phyloP scores from a whole-genome alignment of 2,797 vertebrate species.

The Mus caroli region DNA sequence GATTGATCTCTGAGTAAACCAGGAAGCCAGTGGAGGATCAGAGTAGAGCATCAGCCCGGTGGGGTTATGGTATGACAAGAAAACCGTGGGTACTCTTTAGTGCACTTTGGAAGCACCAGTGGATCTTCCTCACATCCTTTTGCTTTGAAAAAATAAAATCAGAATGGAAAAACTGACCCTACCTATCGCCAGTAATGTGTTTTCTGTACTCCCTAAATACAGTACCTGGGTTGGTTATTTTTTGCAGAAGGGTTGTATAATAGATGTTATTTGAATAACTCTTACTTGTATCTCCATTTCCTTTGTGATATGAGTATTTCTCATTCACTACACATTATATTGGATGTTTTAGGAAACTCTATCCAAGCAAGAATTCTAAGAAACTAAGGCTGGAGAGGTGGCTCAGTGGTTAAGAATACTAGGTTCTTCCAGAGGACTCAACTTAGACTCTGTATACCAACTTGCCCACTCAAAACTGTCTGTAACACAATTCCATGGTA shows the following conservation, averaged over 20 bases:
- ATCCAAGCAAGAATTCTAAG: neutral
- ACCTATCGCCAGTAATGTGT: neutral
- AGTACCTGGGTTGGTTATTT: neutral
- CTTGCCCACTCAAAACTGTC: neutral
- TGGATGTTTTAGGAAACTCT: neutral
- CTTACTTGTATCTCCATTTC: neutral
- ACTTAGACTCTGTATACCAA: neutral
- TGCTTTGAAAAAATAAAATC: neutral
- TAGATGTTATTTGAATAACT: neutral
- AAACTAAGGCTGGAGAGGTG: neutral
- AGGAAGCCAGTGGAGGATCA: neutral
- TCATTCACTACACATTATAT: neutral
- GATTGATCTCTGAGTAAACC: neutral
- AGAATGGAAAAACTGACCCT: neutral
- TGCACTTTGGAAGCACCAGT: neutral
- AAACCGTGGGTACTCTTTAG: neutral
- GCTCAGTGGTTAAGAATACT: neutral
- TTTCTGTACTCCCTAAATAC: neutral
- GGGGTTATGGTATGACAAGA: neutral
- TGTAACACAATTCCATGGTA: neutral
- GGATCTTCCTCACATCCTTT: neutral
- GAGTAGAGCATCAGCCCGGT: rapidly evolving
- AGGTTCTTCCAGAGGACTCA: neutral
- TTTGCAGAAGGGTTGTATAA: neutral
- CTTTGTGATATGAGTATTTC: neutral